Base-by-base conservation (phyloP, 2,888 invertebrate genomes). In the Notodonta ziczac region DNA sequence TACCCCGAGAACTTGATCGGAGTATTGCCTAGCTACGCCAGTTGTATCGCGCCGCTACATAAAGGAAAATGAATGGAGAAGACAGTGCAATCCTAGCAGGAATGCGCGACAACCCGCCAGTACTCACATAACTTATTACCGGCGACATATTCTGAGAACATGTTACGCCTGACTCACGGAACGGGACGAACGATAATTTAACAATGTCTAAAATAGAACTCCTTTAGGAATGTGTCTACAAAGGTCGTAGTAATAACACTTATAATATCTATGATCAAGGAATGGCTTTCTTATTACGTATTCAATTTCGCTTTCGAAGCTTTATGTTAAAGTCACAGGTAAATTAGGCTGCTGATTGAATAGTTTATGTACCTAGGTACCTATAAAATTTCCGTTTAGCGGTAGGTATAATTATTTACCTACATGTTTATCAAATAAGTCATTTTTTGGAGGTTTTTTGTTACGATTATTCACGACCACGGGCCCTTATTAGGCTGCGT, bases 171-270 rank as follows among this genome's bases (percentile, higher is more conserved):
- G 87, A 86, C 74, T 86, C 88, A 87, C 80, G 75, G 78, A 80
- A 82, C 78, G 81, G 76, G 76, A 81, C 80, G 78, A 78, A 84
- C 81, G 80, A 83, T 85, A 83, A 85, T 84, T 84, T 80, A 82
- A 81, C 80, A 73, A 74, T 73, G 76, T 82, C 77, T 78, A 80
- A 86, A 87, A 84, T 87, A 88, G 85, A 84, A 79, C 76, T 76
- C 72, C 77, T 76, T 69, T 73, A 78, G 82, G 84, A 83, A 85
- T 85, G 76, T 72, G 73, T 78, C 73, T 74, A 75, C 72, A 74
- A 69, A 76, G 72, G 63, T 65, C 71, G 62, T 67, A 62, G 63
- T 69, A 69, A 74, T 73, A 72, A 67, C 67, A 70, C 66, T 70
- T 69, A 67, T 67, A 70, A 67, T 72, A 70, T 72, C 62, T 66